Evolutionary conservation across 2,797 vertebrate genomes (phyloP).

Genomic region (Neoniphon sammara): DNA sequence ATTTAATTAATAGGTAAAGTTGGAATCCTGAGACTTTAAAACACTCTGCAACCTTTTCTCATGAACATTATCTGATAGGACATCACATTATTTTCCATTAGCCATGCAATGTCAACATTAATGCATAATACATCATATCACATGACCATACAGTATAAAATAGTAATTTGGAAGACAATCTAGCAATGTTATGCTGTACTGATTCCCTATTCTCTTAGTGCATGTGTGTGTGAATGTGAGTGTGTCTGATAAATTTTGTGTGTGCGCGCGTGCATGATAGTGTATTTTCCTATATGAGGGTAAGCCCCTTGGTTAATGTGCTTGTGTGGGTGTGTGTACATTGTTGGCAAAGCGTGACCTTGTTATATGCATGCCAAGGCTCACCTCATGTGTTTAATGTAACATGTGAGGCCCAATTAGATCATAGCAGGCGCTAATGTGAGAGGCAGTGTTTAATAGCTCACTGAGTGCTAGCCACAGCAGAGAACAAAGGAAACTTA

Average conservation of each 20-base stretch:
- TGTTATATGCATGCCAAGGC: slow-evolving; percentile 44
- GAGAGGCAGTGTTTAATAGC: slow-evolving; percentile 29
- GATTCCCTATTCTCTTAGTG: slow-evolving; percentile 4
- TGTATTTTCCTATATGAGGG: slow-evolving; percentile 11
- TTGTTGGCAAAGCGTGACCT: slow-evolving; percentile 25
- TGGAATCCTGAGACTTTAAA: slow-evolving; percentile 35
- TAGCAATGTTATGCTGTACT: slow-evolving; percentile 41
- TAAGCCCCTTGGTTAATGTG: not conserved
- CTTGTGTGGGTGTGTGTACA: not conserved
- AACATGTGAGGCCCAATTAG: slow-evolving; percentile 50
- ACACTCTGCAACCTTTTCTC: slow-evolving; percentile 8
- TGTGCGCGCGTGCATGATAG: not conserved
- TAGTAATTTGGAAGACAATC: slow-evolving; percentile 16
- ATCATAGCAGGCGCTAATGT: slow-evolving; percentile 41
- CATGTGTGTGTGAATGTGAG: not conserved
- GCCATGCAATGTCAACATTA: slow-evolving; percentile 45
- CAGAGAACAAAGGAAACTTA: slow-evolving; percentile 20
- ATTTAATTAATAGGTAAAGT: slow-evolving; percentile 51
- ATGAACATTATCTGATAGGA: not conserved
- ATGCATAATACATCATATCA: slow-evolving; percentile 46
- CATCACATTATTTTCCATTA: slow-evolving; percentile 28
- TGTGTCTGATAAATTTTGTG: slow-evolving; percentile 12
- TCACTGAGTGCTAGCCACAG: not conserved
- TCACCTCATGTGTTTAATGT: slow-evolving; percentile 54
- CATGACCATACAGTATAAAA: slow-evolving; percentile 49